Evolutionary conservation across 1,140 invertebrate genomes (phyloP).

Genomic region (Xylocopa sonorina): DNA sequence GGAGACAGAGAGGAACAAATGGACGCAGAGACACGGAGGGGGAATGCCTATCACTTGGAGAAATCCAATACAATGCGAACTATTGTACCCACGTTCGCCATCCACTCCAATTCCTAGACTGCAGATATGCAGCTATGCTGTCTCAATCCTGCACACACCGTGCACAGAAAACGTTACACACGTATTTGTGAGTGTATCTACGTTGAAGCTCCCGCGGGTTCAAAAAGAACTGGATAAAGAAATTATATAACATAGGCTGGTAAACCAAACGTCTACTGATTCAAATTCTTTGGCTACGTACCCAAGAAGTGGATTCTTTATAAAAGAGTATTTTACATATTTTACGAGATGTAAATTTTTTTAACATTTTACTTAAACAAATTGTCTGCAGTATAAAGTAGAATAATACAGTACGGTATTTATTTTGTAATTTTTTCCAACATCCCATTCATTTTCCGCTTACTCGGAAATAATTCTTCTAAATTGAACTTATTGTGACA

Average conservation of each 20-base stretch:
- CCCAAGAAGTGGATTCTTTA: neutral
- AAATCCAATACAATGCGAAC: constrained; percentile 69
- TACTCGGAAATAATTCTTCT: too few relatives aligned
- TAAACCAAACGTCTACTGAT: constrained; percentile 1
- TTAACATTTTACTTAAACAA: too few relatives aligned
- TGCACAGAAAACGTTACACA: constrained; percentile 13
- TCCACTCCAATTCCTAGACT: constrained; percentile 69
- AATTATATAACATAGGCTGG: neutral
- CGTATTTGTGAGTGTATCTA: neutral
- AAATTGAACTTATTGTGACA: too few relatives aligned
- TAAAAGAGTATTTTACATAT: too few relatives aligned
- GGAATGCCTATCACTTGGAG: constrained; percentile 62
- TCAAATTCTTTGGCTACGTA: neutral
- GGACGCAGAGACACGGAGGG: constrained; percentile 4
- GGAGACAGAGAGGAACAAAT: constrained; percentile 35
- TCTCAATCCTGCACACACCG: constrained; percentile 49
- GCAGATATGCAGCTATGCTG: constrained; percentile 63
- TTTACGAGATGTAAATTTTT: too few relatives aligned
- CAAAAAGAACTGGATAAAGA: neutral
- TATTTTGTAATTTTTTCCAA: too few relatives aligned
- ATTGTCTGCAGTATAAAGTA: too few relatives aligned
- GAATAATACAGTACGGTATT: too few relatives aligned
- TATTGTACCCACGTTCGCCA: constrained; percentile 68
- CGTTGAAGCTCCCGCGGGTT: neutral
- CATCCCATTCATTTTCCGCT: too few relatives aligned